Conservation (phyloP, 2,888 invertebrate species). For the Pammene fasciana region DNA sequence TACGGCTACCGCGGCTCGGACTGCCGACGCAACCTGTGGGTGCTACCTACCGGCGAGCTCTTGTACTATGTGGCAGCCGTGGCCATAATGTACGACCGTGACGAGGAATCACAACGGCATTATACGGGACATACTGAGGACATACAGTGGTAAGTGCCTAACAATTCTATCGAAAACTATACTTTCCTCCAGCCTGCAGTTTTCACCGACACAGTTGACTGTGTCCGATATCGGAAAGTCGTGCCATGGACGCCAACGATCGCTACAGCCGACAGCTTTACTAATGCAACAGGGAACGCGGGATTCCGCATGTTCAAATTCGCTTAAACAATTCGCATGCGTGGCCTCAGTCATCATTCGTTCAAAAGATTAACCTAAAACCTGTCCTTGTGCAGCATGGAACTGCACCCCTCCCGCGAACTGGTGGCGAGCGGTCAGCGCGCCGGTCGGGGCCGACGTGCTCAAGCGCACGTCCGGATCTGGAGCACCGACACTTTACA, state of each 20-base stretch:
- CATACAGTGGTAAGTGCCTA: slow-evolving; percentile 93
- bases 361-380: no score
- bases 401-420: slow-evolving; percentile 93
- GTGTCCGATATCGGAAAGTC: no score
- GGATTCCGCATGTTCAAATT: no score
- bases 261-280: no score
- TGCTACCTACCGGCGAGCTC: slow-evolving; percentile 95
- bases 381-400: slow-evolving; percentile 84
- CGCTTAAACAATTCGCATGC: no score
- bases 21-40: slow-evolving; percentile 94
- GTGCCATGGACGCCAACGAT: no score
- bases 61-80: slow-evolving; percentile 96
- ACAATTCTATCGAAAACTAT: no score
- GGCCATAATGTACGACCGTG: slow-evolving; percentile 93
- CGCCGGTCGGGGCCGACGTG: slow-evolving; percentile 91
- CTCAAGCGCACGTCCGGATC: slow-evolving; percentile 94
- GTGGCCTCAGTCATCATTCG: no score
- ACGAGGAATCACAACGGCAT: slow-evolving; percentile 94
- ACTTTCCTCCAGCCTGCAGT: no score
- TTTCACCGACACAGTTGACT: no score
- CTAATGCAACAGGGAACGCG: no score
- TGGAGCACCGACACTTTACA: slow-evolving; percentile 96
- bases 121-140: slow-evolving; percentile 97
- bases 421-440: slow-evolving; percentile 95
- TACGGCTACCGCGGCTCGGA: slow-evolving; percentile 97